These are phyloP conservation scores for Cyprinodon variegatus DNA, from an alignment of 2,113 vertebrate species.

Conservation along the genomic window DNA sequence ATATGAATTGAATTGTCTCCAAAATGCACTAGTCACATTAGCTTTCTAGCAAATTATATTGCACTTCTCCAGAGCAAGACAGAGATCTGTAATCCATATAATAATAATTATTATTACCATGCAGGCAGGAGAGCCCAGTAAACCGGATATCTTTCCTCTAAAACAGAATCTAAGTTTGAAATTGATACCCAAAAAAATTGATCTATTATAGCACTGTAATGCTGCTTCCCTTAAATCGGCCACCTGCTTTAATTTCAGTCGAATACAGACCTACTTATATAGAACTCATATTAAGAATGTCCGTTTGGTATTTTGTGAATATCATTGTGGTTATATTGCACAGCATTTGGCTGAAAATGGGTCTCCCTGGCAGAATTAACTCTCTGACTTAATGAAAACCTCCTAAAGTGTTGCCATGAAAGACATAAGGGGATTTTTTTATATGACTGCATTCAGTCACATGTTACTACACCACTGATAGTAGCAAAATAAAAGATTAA, in stretches of 20 bases:
- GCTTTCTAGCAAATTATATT: neutral
- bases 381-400: neutral
- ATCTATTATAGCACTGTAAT: neutral
- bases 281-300: neutral
- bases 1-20: too few species aligned
- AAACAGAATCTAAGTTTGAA: neutral
- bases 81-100: conserved; percentile 12
- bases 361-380: conserved; percentile 8
- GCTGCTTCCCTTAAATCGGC: neutral
- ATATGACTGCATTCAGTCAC: neutral
- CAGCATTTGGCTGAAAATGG: conserved; percentile 2
- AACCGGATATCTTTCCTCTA: neutral
- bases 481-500: neutral
- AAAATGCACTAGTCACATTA: neutral
- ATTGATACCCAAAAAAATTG: neutral
- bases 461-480: neutral
- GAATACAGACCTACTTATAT: neutral
- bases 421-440: neutral
- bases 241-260: neutral
- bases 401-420: neutral
- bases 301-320: conserved; percentile 11
- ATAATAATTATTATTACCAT: neutral
- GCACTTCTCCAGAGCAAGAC: neutral
- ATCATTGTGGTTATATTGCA: neutral
- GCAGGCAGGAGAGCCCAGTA: neutral